These are phyloP conservation scores for Prionailurus bengalensis DNA, from an alignment of 2,113 vertebrate genomes.

Conservation along the genomic window DNA sequence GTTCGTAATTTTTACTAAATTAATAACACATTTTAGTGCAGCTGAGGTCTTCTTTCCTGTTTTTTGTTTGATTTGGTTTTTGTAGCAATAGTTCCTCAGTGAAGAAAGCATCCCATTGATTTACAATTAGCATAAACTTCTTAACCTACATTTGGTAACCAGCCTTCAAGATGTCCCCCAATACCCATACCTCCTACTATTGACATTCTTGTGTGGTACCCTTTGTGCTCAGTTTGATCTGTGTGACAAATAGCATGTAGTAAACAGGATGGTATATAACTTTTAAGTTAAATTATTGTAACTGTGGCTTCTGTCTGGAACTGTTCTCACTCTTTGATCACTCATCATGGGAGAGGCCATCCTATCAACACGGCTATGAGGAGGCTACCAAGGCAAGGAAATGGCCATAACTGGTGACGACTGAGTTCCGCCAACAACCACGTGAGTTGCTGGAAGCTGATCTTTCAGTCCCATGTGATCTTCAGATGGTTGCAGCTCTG, in stretches of 20 bases:
- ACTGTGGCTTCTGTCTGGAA: background rate
- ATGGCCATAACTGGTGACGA: background rate
- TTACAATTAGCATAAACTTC: background rate
- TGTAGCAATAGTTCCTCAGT: background rate
- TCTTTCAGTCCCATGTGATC: background rate
- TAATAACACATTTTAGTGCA: background rate
- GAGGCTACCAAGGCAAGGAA: background rate
- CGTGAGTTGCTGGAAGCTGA: background rate
- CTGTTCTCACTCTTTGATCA: background rate
- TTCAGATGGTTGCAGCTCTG: background rate
- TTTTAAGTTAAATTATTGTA: background rate
- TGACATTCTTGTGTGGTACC: background rate
- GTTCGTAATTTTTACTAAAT: background rate
- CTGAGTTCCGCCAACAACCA: background rate
- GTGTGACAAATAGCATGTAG: background rate
- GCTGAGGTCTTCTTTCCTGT: background rate
- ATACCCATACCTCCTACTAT: background rate
- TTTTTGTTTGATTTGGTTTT: background rate
- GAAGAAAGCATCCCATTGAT: background rate
- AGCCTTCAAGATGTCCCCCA: background rate
- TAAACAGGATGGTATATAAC: background rate
- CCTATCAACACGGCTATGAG: background rate
- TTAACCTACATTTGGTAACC: rapidly evolving
- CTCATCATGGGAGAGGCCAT: background rate
- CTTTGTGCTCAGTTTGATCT: background rate